Base-by-base conservation (phyloP, 2,888 invertebrate genomes). In the Lithodes maja region DNA sequence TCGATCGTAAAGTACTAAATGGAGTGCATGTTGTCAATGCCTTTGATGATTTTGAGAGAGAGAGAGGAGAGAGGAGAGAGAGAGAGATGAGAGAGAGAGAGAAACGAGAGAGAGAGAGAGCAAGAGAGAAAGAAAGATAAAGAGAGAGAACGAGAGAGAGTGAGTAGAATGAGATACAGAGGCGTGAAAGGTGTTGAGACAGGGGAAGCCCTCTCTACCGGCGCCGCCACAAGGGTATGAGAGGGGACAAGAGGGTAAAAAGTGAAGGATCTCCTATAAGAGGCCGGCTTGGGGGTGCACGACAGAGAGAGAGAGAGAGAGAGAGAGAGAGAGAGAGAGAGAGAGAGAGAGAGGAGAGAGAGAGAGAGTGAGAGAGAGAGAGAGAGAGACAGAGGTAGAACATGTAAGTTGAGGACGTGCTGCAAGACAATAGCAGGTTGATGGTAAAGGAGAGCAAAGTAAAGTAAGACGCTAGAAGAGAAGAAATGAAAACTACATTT, bases 231-330 rank as follows among this genome's bases (percentile, higher is more conserved):
- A 74, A 3, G n/a, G 7, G 17, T 74, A 33, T 78, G n/a, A 78
- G 12, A 3, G 33, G 49, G 3, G 12, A n/a, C 12, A 3, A 50
- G 49, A 50, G 49, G 33, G 15, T 78, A 53, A 33, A 50, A 50
- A 50, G 53, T 78, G 2, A 52, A 50, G 49, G 78, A 33, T 12
- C 7, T 9, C 5, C 2, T 7, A 2, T 33, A 1, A 50, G 50
- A 49, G 78, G 78, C 1, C 17, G 78, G 52, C 2, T 1, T 15
- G 54, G 1, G 15, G 54, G n/a, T 1, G 15, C 12, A 53, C 7
- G 83, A 69, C 71, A 53, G 82, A 33, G 52, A 3, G n/a, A 68
- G 52, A 15, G 68, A 68, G 71, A 83, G n/a, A 3, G n/a, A 71
- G 69, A 79, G 54, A 79, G 54, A 49, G 7, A 54, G 33, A 2